Conservation (phyloP, 1,140 invertebrate genomes). For the Drosophila nigrodunni region DNA sequence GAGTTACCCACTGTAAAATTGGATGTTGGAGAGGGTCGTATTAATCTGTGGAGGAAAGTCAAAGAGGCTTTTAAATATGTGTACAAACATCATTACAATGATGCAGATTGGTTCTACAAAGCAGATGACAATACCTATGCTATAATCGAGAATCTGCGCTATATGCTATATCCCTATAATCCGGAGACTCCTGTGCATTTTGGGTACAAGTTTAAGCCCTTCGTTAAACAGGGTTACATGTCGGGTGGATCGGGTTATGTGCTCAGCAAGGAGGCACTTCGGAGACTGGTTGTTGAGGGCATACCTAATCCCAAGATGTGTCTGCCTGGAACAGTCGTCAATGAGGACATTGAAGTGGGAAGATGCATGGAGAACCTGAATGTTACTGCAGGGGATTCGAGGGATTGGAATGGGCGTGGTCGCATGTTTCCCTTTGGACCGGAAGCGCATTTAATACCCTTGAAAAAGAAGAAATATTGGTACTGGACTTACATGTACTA, state of each 20-base stretch:
- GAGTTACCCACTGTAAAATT: slow-evolving; percentile 89
- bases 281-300: slow-evolving; percentile 90
- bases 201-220: no score
- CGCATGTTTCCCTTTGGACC: no score
- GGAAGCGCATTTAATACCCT: no score
- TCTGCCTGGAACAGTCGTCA: no score
- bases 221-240: no score
- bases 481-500: no score
- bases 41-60: slow-evolving; percentile 97
- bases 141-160: slow-evolving; percentile 95
- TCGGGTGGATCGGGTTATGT: no score
- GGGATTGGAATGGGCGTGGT: no score
- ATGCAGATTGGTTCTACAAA: slow-evolving; percentile 98
- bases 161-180: slow-evolving; percentile 92
- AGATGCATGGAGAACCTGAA: no score
- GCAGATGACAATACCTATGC: slow-evolving; percentile 98
- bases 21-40: slow-evolving; percentile 93
- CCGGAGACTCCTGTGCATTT: slow-evolving; percentile 91
- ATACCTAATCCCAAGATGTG: slow-evolving; percentile 89
- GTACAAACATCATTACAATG: slow-evolving; percentile 92
- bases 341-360: no score
- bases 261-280: slow-evolving; percentile 85
- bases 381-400: no score
- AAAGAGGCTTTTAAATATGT: slow-evolving; percentile 96
- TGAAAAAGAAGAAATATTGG: no score